These are phyloP conservation scores for Narcine bancroftii DNA, from an alignment of 2,113 vertebrate genomes.

Conservation along the genomic window DNA sequence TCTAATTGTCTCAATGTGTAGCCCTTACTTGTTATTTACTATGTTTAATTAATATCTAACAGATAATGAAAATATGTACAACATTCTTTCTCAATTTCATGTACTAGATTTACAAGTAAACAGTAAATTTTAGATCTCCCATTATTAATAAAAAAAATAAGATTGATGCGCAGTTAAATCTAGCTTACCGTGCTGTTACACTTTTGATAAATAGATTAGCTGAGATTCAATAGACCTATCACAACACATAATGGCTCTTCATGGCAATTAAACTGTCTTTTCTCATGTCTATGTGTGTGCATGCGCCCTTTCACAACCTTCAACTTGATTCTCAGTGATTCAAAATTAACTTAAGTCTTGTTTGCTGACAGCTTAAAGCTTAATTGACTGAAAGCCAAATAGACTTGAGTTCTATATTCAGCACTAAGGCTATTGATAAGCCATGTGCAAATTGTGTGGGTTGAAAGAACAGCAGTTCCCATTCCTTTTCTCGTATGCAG, in stretches of 20 bases:
- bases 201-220: constrained; percentile 59
- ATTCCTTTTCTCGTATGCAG: constrained; percentile 52
- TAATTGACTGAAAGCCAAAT: constrained; percentile 80
- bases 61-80: not conserved
- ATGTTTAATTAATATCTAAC: not conserved
- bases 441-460: constrained; percentile 54
- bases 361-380: constrained; percentile 83
- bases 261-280: constrained; percentile 66
- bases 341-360: constrained; percentile 74
- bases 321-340: constrained; percentile 63
- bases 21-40: constrained; percentile 2
- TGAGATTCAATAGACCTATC: constrained; percentile 57
- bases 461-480: constrained; percentile 51
- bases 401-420: constrained; percentile 65
- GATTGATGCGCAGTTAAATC: constrained; percentile 38
- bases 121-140: constrained; percentile 12
- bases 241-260: constrained; percentile 61
- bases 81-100: not conserved
- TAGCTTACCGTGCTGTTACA: constrained; percentile 47
- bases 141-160: constrained; percentile 38
- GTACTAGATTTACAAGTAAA: not conserved
- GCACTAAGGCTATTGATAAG: constrained; percentile 58
- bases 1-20: not conserved
- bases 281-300: constrained; percentile 52
- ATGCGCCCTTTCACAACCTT: constrained; percentile 63